Base-by-base conservation (phyloP, 1,140 invertebrate species). In the Eulimnadia texana region DNA sequence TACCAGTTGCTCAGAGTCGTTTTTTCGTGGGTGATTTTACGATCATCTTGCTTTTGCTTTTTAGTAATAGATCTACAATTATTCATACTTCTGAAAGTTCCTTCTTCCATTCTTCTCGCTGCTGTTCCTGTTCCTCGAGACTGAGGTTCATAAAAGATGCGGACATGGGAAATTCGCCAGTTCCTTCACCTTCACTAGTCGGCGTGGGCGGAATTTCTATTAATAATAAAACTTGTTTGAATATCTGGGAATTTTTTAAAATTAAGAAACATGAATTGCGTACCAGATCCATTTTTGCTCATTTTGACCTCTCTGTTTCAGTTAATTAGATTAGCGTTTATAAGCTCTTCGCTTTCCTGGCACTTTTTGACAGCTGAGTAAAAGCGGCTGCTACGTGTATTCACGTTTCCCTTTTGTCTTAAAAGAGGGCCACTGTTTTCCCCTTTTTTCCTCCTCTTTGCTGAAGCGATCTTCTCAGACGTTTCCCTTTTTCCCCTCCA, bases 221-320 rank as follows among this genome's bases (percentile, higher is more conserved):
- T 16, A 42, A n/a, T n/a, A n/a, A n/a, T n/a, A n/a, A 52, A 52
- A 20, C 51, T 74, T 6, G 88, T 86, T 75, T 90, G 90, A 67
- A 93, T 91, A 13, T 88, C 88, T 1, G 91, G 87, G 11, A 84
- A 86, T 74, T 92, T 93, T 0, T 92, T 88, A 16, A 91, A 86
- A 73, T 90, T 88, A 1, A 72, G 73, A 71, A 93, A 89, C 19
- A 82, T 84, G 65, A 84, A 84, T n/a, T n/a, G n/a, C n/a, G n/a
- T n/a, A n/a, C n/a, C n/a, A n/a, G n/a, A n/a, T n/a, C n/a, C n/a
- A n/a, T n/a, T n/a, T 67, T 85, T 86, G 0, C 81, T 80, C 49
- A 92, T 71, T 68, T 85, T 87, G 1, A 84, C 78, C 16, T 87
- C 87, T 70, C 90, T 91, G 70, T 91, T 85, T 58, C 88, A 75